These are phyloP conservation scores for Oryzias celebensis DNA, from an alignment of 2,113 vertebrate species.

Conservation along the genomic window DNA sequence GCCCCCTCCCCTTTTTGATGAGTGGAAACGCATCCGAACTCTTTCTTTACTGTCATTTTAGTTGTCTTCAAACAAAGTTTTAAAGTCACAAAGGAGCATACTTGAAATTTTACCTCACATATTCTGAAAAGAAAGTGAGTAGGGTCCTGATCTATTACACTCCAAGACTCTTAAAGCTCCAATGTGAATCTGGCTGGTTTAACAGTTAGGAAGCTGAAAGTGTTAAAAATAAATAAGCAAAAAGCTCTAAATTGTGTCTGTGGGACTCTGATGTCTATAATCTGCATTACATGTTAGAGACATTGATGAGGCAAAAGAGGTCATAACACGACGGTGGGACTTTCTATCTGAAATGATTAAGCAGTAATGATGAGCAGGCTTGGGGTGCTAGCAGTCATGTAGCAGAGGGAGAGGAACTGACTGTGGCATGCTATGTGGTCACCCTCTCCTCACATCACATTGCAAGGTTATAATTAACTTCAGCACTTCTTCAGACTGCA, in stretches of 20 bases:
- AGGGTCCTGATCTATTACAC: too few relatives aligned
- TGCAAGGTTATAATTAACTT: slow-evolving; percentile 72
- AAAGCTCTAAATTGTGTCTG: slow-evolving; percentile 1
- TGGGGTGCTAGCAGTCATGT: slow-evolving; percentile 30
- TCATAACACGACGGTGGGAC: slow-evolving; percentile 10
- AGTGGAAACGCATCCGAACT: slow-evolving; percentile 70
- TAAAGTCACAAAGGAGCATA: too few relatives aligned
- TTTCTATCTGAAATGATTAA: slow-evolving; percentile 18
- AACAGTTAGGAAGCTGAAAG: slow-evolving; percentile 7
- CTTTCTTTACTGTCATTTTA: slow-evolving; percentile 1
- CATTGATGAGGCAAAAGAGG: neutral
- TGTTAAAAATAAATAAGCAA: neutral
- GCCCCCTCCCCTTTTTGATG: slow-evolving; percentile 35
- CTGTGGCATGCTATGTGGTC: slow-evolving; percentile 41
- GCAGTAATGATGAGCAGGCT: slow-evolving; percentile 35
- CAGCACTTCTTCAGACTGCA: slow-evolving; percentile 59
- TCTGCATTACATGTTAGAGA: slow-evolving; percentile 26
- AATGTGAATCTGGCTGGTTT: neutral
- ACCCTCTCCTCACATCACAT: slow-evolving; percentile 64
- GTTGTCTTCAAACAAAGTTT: too few relatives aligned
- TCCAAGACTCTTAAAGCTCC: too few relatives aligned
- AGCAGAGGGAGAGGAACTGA: slow-evolving; percentile 13
- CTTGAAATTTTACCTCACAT: too few relatives aligned
- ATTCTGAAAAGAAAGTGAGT: too few relatives aligned
- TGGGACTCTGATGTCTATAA: slow-evolving; percentile 25